Evolutionary conservation across 2,888 invertebrate species (phyloP).

Genomic region (Cremastobaeus sp.): DNA sequence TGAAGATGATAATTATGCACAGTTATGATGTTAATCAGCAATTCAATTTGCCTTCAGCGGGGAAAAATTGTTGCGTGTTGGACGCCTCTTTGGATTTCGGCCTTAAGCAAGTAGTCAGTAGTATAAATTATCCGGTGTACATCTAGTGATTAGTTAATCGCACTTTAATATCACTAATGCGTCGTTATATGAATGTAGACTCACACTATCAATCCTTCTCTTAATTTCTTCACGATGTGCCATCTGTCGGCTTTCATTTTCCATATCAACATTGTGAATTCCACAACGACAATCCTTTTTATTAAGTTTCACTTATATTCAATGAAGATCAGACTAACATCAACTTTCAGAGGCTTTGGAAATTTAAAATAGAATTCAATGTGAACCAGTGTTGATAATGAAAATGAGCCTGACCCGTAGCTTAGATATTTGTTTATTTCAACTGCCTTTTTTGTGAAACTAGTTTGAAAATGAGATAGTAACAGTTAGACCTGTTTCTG

Average conservation of each 20-base stretch:
- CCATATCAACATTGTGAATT: slow-evolving; percentile 34
- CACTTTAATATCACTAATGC: slow-evolving; percentile 61
- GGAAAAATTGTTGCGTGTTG: slow-evolving; percentile 55
- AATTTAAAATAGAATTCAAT: no score
- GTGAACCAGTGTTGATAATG: slow-evolving; percentile 26
- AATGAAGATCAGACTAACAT: no score
- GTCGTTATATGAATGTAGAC: slow-evolving; percentile 59
- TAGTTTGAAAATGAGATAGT: slow-evolving; percentile 28
- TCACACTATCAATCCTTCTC: slow-evolving; percentile 55
- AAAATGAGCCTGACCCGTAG: slow-evolving; percentile 38
- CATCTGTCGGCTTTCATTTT: slow-evolving; percentile 41
- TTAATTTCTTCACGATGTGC: slow-evolving; percentile 58
- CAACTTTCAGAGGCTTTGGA: no score
- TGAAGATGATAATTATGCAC: slow-evolving; percentile 33
- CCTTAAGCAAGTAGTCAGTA: slow-evolving; percentile 62
- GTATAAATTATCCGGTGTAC: slow-evolving; percentile 57
- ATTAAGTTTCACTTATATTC: background rate
- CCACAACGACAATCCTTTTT: background rate
- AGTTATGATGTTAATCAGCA: slow-evolving; percentile 35
- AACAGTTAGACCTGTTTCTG: background rate
- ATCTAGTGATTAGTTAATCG: slow-evolving; percentile 60
- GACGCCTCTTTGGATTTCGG: slow-evolving; percentile 58
- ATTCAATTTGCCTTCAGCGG: slow-evolving; percentile 44
- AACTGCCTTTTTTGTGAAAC: slow-evolving; percentile 29
- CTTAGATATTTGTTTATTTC: slow-evolving; percentile 44